Base-by-base conservation (phyloP, 2,113 vertebrate genomes). In the Oryzias melastigma region DNA sequence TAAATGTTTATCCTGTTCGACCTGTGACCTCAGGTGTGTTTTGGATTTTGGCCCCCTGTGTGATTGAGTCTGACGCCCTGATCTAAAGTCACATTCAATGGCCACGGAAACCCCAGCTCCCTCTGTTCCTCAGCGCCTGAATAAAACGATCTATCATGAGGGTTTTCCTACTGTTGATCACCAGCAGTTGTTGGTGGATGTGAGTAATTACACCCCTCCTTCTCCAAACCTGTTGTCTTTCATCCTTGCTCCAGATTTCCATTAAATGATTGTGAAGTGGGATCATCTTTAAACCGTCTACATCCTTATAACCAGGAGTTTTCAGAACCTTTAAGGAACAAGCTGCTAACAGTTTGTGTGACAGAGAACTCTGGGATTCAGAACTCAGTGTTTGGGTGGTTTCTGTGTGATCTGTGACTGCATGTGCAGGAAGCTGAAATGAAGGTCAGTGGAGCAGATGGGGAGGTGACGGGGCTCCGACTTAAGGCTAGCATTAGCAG, bases 181-280 rank as follows among this genome's bases (percentile, higher is more conserved):
- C 72, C 80, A 67, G 80, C 80, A 75, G 81, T 87, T 87, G 75
- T 83, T 81, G 81, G 81, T 84, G 84, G 54, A 57, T 83, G 78
- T 71, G 79, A 84, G 77, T 84, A 85, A 84, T 88, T 84, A 83
- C 80, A 76, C 77, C 72, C 48, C 29, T 42, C 44, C 27, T 52
- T 35, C 13, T 4, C 5, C 18, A 15, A 8, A 18, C 44, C 16
- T 18, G 5, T 3, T 25, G 49, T 46, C 43, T 65, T 42, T 60
- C 64, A 17, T 16, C 50, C 61, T 52, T 18, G 14, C 71, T 79
- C 65, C 76, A 43, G n/a, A n/a, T n/a, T 71, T 82, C 80, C 80
- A 83, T 83, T 68, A 83, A 83, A 84, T 50, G 46, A 73, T 69
- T 62, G 63, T 71, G 65, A 84, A 85, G 63, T 73, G 76, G 22